These are phyloP conservation scores for Creontiades dilutus DNA, from an alignment of 2,888 invertebrate genomes.

Conservation along the genomic window DNA sequence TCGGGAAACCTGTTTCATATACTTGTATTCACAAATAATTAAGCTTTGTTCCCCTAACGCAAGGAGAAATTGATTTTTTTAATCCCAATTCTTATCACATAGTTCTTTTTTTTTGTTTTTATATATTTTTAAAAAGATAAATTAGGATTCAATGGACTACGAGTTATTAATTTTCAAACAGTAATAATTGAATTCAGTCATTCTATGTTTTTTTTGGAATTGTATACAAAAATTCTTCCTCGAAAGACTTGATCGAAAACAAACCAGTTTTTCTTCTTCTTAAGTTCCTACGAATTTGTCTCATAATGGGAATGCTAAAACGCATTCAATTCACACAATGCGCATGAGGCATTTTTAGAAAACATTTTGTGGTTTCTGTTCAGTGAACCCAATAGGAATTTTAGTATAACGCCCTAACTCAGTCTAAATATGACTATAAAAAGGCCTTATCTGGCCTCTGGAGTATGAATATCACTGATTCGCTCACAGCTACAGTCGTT, in stretches of 20 bases:
- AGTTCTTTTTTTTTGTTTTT: neutral
- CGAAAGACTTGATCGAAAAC: constrained; percentile 54
- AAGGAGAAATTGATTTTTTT: constrained; percentile 25
- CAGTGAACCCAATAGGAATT: constrained; percentile 44
- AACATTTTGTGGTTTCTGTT: constrained; percentile 18
- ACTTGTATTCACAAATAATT: neutral
- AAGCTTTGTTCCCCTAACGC: neutral
- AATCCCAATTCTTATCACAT: constrained; percentile 15
- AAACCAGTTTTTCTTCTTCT: constrained; percentile 2
- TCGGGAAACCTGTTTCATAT: constrained; percentile 26
- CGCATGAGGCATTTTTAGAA: constrained; percentile 18
- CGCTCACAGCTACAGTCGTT: constrained; percentile 57
- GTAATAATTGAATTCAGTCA: constrained; percentile 38
- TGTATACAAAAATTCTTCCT: constrained; percentile 20
- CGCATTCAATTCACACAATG: constrained; percentile 71
- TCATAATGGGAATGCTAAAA: constrained; percentile 72
- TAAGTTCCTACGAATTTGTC: neutral
- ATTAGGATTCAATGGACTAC: constrained; percentile 24
- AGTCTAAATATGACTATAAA: constrained; percentile 66
- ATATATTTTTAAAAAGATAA: neutral
- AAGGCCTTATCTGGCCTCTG: constrained; percentile 51
- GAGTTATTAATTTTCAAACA: neutral
- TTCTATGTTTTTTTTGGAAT: constrained; percentile 34
- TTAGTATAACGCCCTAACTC: neutral
- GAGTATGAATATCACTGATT: constrained; percentile 62